Base-by-base conservation (phyloP, 2,797 vertebrate species). In the Prunella strophiata region DNA sequence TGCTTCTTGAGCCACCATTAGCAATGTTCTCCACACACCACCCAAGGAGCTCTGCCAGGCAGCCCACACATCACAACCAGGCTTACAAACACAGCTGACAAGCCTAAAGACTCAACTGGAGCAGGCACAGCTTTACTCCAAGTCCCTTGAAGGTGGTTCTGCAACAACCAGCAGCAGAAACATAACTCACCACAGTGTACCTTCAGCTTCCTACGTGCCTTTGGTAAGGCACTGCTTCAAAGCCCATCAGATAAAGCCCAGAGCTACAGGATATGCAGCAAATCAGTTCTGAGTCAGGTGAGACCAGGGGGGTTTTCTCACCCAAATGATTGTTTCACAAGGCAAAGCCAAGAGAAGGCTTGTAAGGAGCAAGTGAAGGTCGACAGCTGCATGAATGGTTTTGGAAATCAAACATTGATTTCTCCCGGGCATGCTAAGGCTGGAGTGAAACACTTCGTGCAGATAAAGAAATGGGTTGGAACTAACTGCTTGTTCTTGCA, bases 401-500 rank as follows among this genome's bases (percentile, higher is more conserved):
- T 73, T 81, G 63, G 86, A 93, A 96, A 92, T 66, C 79, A 86
- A 89, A 89, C 75, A 66, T 0, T 29, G 42, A 47, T 86, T 86
- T 96, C 91, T 91, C 32, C 43, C 0, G 2, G 76, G 87, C 66
- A 32, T 12, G 36, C 58, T 68, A 57, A 89, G 73, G 85, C 70
- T 93, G 77, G 45, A 89, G 66, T 26, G n/a, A 86, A 88, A 83
- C 55, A 52, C 43, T 81, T 84, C 2, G 30, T 0, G 2, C 70
- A 70, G 76, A 84, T 73, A 73, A 90, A 88, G 79, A 72, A 88
- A 81, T 3, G 0, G 68, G 55, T 0, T 91, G 67, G 57, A 89
- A 92, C 85, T 74, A 79, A 85, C 65, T 74, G 43, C 78, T 83
- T 52, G 83, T 38, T 95, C 94, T 20, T 59, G 59, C 73, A 81